Evolutionary conservation across 35 echinoderm and acorn worm genomes (phyloP), one percentile per base, ranked within the genome.

Genomic region (Holothuria glaberrima): DNA sequence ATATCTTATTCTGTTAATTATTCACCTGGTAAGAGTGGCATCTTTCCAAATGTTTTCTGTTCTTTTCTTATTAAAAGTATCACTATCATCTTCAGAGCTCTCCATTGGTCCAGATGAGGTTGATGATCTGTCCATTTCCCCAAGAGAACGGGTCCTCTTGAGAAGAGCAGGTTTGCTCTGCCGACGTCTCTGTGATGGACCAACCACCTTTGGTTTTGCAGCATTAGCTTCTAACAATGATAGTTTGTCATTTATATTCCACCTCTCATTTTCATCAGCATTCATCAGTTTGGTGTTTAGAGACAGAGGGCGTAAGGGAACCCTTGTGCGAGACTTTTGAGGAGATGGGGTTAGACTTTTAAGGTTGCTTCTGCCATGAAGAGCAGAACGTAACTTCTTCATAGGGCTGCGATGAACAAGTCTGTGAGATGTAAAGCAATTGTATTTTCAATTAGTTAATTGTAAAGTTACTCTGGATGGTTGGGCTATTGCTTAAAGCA

Each of bases 321-420:
- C 61, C 38, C 85, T 50, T 31, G 62, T 35, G 1, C 82, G 56
- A 28, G 60, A 20, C 26, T 73, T 78, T 58, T 93, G 92, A 1
- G 91, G 94, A 18, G 86, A 88, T 62, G 94, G 88, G 21, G 84
- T 85, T 6, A 91, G 75, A 62, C 61, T 91, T 60, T 86, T 61
- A 14, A 97, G 89, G 48, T 91, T 94, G 63, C 38, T 82, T 1
- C 90, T 90, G 59, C 92, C 90, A 35, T 71, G 79, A 4, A 97
- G 89, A 14, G 95, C 95, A 33, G 89, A 92, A n/a, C 95, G 86
- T 30, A 97, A 86, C 87, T 97, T 97, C 81, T 94, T 97, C 28
- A 97, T 97, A 13, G 95, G 95, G 29, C 92, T 94, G 9, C 87
- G 72, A 58, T 90, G 95, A 58, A 91, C 92, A 80, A 97, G 86